Base-by-base conservation (phyloP, 2,888 invertebrate species). In the Epinotia nisella region DNA sequence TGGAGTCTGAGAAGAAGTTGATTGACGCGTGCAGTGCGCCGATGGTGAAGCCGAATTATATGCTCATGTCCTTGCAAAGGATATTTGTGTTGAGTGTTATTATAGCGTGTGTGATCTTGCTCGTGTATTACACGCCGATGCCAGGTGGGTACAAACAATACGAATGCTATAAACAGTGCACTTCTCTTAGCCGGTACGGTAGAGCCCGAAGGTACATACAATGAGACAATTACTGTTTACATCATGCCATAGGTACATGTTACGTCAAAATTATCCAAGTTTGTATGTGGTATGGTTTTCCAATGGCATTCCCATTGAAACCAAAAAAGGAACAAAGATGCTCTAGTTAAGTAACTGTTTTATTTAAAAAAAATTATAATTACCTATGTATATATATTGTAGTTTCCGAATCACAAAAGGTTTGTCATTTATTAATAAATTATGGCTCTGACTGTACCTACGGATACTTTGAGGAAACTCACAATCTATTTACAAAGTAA, bases 51-150 rank as follows among this genome's bases (percentile, higher is more conserved):
- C 93, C 93, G n/a, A 94, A 94, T 85, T 94, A 94, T 85, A 93
- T 91, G 91, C 85, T 92, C n/a, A 90, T 94, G 92, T 94, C 95
- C 90, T 91, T 96, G 84, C 94, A 96, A 82, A 94, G 96, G 90
- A 93, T 95, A 81, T 94, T 95, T 24, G 94, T 96, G 82, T 92
- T 96, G 80, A 90, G 94, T 81, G 95, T 96, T 75, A 95, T 96
- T 86, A 90, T 95, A 67, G 94, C 95, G 21, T 95, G 95, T 80
- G 96, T 96, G 74, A 90, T 96, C 62, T 94, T 96, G 67, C 95
- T 96, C 76, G 95, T 96, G 77, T 95, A 96, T 85, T 94, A 96
- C 75, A 96, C 96, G 61, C 96, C 96, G 24, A 93, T 96, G 90
- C 96, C 96, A 93, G 96, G 96, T 96, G 90, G 74, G 77, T 41